Conservation (phyloP, 92 coral and sea anemone genomes). For the Chrysogorgia sp. region DNA sequence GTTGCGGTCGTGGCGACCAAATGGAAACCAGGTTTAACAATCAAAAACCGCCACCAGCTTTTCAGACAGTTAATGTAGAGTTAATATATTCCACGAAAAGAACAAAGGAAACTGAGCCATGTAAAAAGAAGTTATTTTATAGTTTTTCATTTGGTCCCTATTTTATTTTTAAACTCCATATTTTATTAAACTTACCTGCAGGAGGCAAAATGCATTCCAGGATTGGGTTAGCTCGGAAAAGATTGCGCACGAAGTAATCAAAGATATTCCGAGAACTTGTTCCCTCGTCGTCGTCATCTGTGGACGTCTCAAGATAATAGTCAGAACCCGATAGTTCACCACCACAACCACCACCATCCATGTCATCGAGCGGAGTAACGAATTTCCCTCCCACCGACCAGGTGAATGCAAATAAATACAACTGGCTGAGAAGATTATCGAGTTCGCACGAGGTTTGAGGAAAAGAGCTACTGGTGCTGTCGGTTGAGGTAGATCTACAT, state of each 20-base stretch:
- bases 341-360: not conserved
- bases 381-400: constrained; percentile 93
- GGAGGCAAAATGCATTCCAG: constrained; percentile 26
- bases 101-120: too few relatives aligned
- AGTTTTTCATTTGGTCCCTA: too few relatives aligned
- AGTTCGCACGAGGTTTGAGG: constrained; percentile 70
- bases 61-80: too few relatives aligned
- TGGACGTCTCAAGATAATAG: not conserved
- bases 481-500: constrained; percentile 51
- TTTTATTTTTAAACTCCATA: too few relatives aligned
- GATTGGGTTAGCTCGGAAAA: constrained; percentile 63
- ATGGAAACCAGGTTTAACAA: too few relatives aligned
- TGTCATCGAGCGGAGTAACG: constrained; percentile 47
- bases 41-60: too few relatives aligned
- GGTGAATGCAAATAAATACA: constrained; percentile 88
- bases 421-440: constrained; percentile 66
- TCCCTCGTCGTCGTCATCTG: constrained; percentile 60
- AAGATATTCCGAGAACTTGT: constrained; percentile 59
- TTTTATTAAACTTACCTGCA: too few relatives aligned
- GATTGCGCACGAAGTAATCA: constrained; percentile 73
- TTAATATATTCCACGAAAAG: too few relatives aligned
- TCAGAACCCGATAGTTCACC: constrained; percentile 12
- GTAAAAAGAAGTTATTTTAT: too few relatives aligned
- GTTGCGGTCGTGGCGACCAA: too few relatives aligned
- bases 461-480: constrained; percentile 50